Percentiles rank a stretch among this genome's conserved stretches.
Conservation (phyloP, 2,113 vertebrate genomes). For the Bos taurus region DNA sequence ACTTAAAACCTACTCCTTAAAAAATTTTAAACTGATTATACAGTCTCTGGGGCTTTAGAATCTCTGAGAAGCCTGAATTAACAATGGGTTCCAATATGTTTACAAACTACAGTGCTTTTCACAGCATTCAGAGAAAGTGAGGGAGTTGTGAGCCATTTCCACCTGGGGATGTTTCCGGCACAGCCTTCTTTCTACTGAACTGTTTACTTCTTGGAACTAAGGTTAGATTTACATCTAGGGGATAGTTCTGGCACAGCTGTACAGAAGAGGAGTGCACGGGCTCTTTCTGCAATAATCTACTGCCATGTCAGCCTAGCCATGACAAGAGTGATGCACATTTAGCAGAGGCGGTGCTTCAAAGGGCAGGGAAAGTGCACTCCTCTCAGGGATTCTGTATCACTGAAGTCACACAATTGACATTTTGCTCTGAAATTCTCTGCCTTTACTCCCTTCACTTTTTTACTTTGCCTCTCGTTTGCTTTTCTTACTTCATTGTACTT, state of each 20-base stretch:
- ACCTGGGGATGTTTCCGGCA: neutral
- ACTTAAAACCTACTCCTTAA: neutral
- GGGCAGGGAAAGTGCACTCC: fast-evolving
- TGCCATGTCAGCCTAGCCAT: neutral
- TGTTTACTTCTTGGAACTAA: neutral
- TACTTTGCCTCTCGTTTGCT: neutral
- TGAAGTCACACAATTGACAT: neutral
- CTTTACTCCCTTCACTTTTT: neutral
- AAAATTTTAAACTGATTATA: neutral
- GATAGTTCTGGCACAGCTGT: neutral
- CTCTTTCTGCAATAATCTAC: neutral
- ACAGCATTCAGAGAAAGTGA: neutral
- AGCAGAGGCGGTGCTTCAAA: neutral
- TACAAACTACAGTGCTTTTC: neutral
- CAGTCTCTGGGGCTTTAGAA: neutral
- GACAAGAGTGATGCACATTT: neutral
- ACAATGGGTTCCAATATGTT: neutral
- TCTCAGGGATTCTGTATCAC: neutral
- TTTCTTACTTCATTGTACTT: neutral
- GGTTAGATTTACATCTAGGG: neutral
- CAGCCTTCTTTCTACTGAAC: neutral
- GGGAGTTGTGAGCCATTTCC: neutral
- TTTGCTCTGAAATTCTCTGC: neutral
- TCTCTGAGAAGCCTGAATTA: neutral
- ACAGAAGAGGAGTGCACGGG: neutral